Evolutionary conservation across 2,797 vertebrate species (phyloP), one percentile per base, ranked within the genome.

Genomic region (Syngnathus rostellatus): DNA sequence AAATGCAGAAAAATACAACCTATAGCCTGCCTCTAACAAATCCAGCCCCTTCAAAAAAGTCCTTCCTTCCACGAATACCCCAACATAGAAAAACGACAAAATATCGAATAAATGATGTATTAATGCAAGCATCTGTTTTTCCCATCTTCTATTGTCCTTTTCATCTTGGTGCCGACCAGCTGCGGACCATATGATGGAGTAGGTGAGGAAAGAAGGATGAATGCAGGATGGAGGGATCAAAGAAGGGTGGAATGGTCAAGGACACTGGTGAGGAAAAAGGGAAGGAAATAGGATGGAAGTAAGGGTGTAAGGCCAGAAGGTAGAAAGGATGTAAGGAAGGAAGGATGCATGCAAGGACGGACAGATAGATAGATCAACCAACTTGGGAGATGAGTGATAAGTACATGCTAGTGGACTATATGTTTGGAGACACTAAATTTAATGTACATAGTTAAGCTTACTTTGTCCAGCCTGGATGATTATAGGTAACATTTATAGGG

Each of bases 1-100:
- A 79, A 75, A 80, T 64, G 68, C 73, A 82, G 76, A 77, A 84
- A 83, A 85, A 82, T 55, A 81, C 66, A 78, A 78, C 71, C 62
- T 82, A 74, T 76, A 78, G 76, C 6, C 57, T 43, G 74, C 25
- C 69, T 68, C 55, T 68, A 0, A 68, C 57, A 53, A 57, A 62
- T 66, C 80, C 75, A 73, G 70, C 38, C 70, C 40, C 58, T 72
- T 76, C 68, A 62, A 6, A 67, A 51, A 46, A 46, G 21, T 61
- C 45, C 19, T 8, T 31, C 55, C 43, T 41, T 21, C 39, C 25
- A 57, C 37, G 25, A 57, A 23, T 4, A 9, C n/a, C 21, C 51
- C 23, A 2, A 8, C 25, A 23, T 21, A 12, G 39, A 37, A 60
- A 17, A 60, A 38, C 19, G 38, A 12, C 17, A 39, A 60, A 60